Evolutionary conservation across 30 jellyfish, hydroid and myxozoan genomes (phyloP).

Genomic region (Pseudorhiza aurosa): DNA sequence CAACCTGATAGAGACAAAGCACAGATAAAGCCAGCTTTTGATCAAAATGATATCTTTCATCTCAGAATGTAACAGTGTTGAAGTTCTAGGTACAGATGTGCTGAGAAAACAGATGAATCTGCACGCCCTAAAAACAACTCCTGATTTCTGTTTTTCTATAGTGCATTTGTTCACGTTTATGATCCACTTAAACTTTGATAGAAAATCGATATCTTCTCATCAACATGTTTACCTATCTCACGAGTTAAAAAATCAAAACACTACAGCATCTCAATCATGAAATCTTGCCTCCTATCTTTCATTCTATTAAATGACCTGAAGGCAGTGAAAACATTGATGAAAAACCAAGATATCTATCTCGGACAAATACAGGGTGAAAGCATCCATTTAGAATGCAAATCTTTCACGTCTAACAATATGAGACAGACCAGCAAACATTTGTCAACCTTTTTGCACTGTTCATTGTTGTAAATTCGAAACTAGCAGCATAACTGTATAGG

Average conservation of each 20-base stretch:
- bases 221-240: not conserved
- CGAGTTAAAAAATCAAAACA: not conserved
- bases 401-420: slow-evolving; percentile 47
- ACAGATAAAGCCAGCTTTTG: too few species aligned
- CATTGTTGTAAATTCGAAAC: not conserved
- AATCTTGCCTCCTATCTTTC: not conserved
- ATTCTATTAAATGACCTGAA: not conserved
- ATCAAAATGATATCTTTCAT: too few species aligned
- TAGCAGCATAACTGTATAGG: not conserved
- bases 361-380: slow-evolving; percentile 11
- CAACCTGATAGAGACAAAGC: too few species aligned
- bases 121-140: too few species aligned
- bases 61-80: too few species aligned
- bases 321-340: not conserved
- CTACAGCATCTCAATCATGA: not conserved
- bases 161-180: too few species aligned
- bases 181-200: too few species aligned
- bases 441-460: not conserved
- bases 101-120: too few species aligned
- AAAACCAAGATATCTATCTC: not conserved
- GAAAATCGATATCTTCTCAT: too few species aligned
- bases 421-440: slow-evolving; percentile 49
- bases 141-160: too few species aligned
- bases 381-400: slow-evolving; percentile 28
- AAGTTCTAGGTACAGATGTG: too few species aligned